Evolutionary conservation across 2,888 invertebrate genomes (phyloP), one percentile per base, ranked within the genome.

Genomic region (Agapetus fuscipes): DNA sequence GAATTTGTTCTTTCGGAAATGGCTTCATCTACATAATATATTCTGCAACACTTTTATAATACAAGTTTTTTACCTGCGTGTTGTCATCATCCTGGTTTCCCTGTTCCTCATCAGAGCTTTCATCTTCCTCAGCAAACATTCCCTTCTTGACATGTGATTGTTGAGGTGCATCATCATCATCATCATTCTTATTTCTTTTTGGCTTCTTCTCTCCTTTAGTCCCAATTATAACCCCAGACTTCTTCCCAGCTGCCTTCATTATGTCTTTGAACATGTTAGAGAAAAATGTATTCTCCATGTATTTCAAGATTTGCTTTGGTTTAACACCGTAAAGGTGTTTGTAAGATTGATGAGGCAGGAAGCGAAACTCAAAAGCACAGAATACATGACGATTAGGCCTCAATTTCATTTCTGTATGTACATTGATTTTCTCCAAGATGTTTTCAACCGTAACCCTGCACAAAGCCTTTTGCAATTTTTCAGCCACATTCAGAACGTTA

Each of bases 401-500:
- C 1, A 75, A 58, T 1, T 74, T 67, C 41, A 87, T 58, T 54
- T 67, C 66, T 43, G 76, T 72, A 15, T 65, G 60, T 0, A 85
- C 74, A 36, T 76, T 67, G 3, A 86, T 72, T 48, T 74, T 76
- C 57, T 86, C 79, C 36, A 94, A 59, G 7, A 94, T 78, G 61
- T 94, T 82, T 1, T 79, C 70, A 3, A 96, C 65, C 0, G 80
- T 78, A 0, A 94, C 87, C 50, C 76, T 76, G 32, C 83, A 89
- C 24, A 97, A 65, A 52, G 76, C 76, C 35, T 78, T 72, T 39
- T 81, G 70, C 10, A 95, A 58, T 41, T 70, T 74, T 43, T 86
- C 82, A 0, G 88, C 80, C 51, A 75, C 72, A 39, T 62, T 65
- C 3, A 64, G 64, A 13, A 65, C 49, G 51, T 71, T 58, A 0